These are phyloP conservation scores for Eristalinus aeneus DNA, from an alignment of 2,888 invertebrate genomes.

Conservation along the genomic window DNA sequence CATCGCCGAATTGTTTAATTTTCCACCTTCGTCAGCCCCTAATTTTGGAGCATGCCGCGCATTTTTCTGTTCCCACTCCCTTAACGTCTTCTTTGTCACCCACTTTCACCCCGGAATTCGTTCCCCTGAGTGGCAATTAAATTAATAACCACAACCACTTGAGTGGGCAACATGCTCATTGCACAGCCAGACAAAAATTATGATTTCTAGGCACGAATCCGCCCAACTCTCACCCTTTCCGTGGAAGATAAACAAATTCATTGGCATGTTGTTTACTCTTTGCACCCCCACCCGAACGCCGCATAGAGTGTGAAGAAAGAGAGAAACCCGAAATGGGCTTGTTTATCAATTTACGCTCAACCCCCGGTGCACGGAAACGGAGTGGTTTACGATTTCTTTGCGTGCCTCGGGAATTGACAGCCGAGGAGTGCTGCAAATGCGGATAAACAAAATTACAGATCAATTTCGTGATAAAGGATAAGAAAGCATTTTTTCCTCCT, in stretches of 20 bases:
- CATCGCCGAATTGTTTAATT: not conserved
- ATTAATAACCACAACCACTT: conserved; percentile 68
- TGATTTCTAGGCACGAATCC: conserved; percentile 65
- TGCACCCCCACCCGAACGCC: not conserved
- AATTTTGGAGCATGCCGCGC: conserved; percentile 42
- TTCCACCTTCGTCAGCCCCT: not conserved
- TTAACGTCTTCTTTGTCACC: not conserved
- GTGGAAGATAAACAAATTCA: conserved; percentile 61
- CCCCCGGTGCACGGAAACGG: not conserved
- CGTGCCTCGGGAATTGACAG: conserved; percentile 57
- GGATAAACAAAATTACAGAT: conserved; percentile 69
- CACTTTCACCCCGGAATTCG: not conserved
- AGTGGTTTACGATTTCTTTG: conserved; percentile 64
- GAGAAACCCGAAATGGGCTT: conserved; percentile 51
- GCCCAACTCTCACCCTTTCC: conserved; percentile 29
- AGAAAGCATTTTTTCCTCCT: conserved; percentile 41
- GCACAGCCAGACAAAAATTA: conserved; percentile 57
- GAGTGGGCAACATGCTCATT: conserved; percentile 40
- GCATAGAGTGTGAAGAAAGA: conserved; percentile 58
- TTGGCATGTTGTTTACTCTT: conserved; percentile 51
- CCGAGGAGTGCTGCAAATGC: conserved; percentile 54
- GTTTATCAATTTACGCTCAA: conserved; percentile 66
- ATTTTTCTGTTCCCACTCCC: conserved; percentile 4
- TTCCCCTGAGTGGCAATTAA: conserved; percentile 52
- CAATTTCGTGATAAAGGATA: conserved; percentile 63